Base-by-base conservation (phyloP, 1,140 invertebrate species). In the Heliconius melpomene region DNA sequence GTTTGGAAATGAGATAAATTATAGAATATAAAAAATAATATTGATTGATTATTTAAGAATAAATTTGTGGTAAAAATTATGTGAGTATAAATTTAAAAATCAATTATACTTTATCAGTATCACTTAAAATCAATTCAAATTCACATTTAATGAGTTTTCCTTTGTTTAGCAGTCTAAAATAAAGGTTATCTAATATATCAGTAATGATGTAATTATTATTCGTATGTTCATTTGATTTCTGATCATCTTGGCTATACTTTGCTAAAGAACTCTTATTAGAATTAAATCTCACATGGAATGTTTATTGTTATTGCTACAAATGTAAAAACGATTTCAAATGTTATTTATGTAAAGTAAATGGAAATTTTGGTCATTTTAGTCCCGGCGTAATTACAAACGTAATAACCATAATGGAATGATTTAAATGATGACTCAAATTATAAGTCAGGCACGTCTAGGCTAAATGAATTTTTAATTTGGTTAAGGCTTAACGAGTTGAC, bases 341-440 rank as follows among this genome's bases (percentile, higher is more conserved):
- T 16, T 26, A 29, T 29, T 66, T 66, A 66, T 66, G 23, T 66
- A 66, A 29, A 66, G 26, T 66, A 66, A 66, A 66, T 26, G 26
- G 3, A 66, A 66, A 26, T 6, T 13, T 29, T 11, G 9, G n/a
- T 66, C 11, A 29, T 66, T 29, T 66, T 66, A 29, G 9, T 29
- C 9, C 23, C 29, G 29, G 74, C 13, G 32, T 57, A 75, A 76
- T 76, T 66, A 66, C 52, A 40, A 76, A 60, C 36, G 75, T 66
- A 66, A 76, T 70, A 66, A 76, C 57, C 36, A 36, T 76, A 76
- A 66, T 66, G 52, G 23, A 66, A 66, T 66, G 3, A 29, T 29
- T 66, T 66, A 66, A 66, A 66, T 29, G 57, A 26, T 26, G 23
- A 66, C 23, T 66, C 23, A 29, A 66, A 13, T 66, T 57, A 23